Evolutionary conservation across 2,888 invertebrate genomes (phyloP).

Genomic region (Pandemis corylana): DNA sequence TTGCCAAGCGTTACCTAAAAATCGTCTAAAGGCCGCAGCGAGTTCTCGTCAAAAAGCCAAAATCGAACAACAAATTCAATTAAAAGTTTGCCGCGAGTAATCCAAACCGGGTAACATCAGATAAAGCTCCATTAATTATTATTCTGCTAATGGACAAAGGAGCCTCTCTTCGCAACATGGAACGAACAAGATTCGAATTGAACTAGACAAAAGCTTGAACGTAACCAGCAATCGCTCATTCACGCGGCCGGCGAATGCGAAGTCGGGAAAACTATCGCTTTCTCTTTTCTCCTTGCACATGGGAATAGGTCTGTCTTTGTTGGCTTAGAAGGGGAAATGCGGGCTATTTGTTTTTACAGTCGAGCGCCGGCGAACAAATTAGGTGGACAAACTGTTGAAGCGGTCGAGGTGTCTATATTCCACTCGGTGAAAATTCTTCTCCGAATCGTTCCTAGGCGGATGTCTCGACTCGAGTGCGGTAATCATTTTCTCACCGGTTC

Average conservation of each 20-base stretch:
- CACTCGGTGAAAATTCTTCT: conserved; percentile 76
- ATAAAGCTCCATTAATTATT: conserved; percentile 80
- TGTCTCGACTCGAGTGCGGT: conserved; percentile 71
- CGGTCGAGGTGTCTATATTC: conserved; percentile 82
- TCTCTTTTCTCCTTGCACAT: conserved; percentile 63
- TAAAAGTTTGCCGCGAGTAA: conserved; percentile 78
- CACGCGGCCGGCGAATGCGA: conserved; percentile 64
- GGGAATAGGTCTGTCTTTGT: conserved; percentile 73
- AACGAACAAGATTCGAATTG: conserved; percentile 73
- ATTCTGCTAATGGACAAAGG: conserved; percentile 75
- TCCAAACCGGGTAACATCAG: conserved; percentile 73
- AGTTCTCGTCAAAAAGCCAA: conserved; percentile 72
- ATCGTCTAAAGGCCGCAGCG: conserved; percentile 66
- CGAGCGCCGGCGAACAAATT: conserved; percentile 83
- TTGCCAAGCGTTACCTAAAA: conserved; percentile 64
- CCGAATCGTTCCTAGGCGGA: conserved; percentile 69
- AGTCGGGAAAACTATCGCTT: conserved; percentile 68
- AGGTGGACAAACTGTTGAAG: conserved; percentile 84
- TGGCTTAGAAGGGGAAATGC: conserved; percentile 72
- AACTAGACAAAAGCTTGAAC: conserved; percentile 76
- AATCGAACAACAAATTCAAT: conserved; percentile 79
- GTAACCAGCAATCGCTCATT: conserved; percentile 78
- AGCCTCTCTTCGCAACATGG: conserved; percentile 71
- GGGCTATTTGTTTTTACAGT: conserved; percentile 84
- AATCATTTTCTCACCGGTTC: conserved; percentile 75